Percentiles rank a stretch among this genome's conserved stretches.
phyloP scores from a whole-genome alignment of 1,140 invertebrate species.

The Pseudobourletiella spinata region DNA sequence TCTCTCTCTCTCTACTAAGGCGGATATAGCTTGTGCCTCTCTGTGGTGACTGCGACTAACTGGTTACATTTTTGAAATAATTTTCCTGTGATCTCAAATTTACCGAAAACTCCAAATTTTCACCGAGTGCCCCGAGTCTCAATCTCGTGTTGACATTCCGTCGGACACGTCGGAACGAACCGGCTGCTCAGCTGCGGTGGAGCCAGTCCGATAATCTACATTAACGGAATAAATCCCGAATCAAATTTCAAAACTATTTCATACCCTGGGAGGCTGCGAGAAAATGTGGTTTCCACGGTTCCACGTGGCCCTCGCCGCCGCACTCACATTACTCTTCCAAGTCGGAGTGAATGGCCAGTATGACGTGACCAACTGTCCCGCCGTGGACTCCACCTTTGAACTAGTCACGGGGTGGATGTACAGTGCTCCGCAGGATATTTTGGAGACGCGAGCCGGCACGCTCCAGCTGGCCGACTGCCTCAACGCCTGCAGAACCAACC shows the following conservation, averaged over 20 bases:
- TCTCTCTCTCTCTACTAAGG: not conserved
- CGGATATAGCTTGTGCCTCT: too few relatives aligned
- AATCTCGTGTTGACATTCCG: not conserved
- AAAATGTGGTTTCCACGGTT: not conserved
- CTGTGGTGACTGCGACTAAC: too few relatives aligned
- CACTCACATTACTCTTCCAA: not conserved
- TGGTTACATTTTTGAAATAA: too few relatives aligned
- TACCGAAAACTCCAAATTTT: too few relatives aligned
- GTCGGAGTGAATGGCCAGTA: conserved; percentile 22
- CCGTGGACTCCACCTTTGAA: conserved; percentile 43
- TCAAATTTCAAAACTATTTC: not conserved
- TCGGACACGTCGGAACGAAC: not conserved
- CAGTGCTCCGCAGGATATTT: conserved; percentile 43
- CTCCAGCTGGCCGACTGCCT: conserved; percentile 47
- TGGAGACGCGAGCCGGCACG: conserved; percentile 44
- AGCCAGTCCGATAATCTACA: not conserved
- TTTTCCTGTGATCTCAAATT: too few relatives aligned
- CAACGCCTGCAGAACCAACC: conserved; percentile 42
- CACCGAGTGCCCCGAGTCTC: not conserved
- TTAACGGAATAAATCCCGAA: not conserved
- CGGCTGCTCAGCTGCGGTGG: not conserved
- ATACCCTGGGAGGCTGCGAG: not conserved
- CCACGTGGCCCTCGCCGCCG: not conserved
- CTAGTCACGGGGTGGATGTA: conserved; percentile 47
- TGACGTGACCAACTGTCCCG: conserved; percentile 22